Evolutionary conservation across 2,797 vertebrate species (phyloP), one percentile per base, ranked within the genome.

Genomic region (Gallinago solitaria): DNA sequence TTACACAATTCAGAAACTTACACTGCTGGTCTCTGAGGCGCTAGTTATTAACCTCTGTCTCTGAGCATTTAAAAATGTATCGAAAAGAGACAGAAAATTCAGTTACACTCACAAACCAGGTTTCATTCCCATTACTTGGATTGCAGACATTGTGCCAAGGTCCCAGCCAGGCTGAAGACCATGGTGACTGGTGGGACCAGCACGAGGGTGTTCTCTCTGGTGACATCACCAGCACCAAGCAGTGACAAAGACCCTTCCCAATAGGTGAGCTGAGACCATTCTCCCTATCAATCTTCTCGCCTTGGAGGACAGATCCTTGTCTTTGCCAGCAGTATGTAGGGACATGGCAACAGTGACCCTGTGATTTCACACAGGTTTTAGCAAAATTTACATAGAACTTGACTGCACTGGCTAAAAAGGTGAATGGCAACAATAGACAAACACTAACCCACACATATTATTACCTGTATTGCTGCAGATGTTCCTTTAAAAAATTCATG

Each of bases 21-120:
- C 19, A 56, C 2, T 0, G 0, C 0, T 4, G 1, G 7, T 19
- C n/a, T 24, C 70, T 0, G 1, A 64, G 20, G 24, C 39, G 9
- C 30, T 39, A 3, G 9, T 57, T 74, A 69, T 21, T 61, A 69
- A 27, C 16, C 13, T 16, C 16, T 37, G 3, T 33, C 77, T 59
- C 50, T 23, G 27, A 59, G 61, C 39, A 63, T 12, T 50, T 53
- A 30, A 59, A 39, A 25, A n/a, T 27, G 43, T 79, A 28, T 53
- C 14, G 14, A 48, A 30, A 48, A 19, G 50, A 83, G 16, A 47
- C 0, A 6, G 15, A 48, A 75, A 37, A 59, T 9, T n/a, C 67
- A 41, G n/a, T 59, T 6, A 15, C 8, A 3, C 30, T 32, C 25
- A 33, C 30, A 45, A 24, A 32, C 17, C 6, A 8, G 37, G 37